These are phyloP conservation scores for Epistrophe grossulariae DNA, from an alignment of 2,888 invertebrate genomes.

Conservation along the genomic window DNA sequence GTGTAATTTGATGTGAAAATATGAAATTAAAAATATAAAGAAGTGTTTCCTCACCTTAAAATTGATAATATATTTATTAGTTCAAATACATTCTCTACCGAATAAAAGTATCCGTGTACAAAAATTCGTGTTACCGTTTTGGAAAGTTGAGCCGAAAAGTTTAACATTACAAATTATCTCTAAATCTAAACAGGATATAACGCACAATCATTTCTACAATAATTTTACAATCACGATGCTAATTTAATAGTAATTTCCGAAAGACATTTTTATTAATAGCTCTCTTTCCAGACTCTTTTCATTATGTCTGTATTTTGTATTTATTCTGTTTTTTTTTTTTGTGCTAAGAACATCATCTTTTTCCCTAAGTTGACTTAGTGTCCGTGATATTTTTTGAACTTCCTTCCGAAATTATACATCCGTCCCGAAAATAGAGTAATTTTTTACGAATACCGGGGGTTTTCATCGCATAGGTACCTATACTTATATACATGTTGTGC, in stretches of 20 bases:
- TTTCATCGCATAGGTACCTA: constrained; percentile 3
- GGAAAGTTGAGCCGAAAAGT: too few species aligned
- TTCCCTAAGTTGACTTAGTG: constrained; percentile 37
- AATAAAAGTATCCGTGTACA: too few species aligned
- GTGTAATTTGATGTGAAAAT: too few species aligned
- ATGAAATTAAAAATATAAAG: too few species aligned
- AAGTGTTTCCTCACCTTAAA: too few species aligned
- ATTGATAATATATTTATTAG: too few species aligned
- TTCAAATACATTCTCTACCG: too few species aligned
- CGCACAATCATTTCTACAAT: constrained; percentile 50
- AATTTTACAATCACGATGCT: constrained; percentile 70
- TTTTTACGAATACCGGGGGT: constrained; percentile 29
- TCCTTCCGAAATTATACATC: constrained; percentile 35
- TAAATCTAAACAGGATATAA: constrained; percentile 45
- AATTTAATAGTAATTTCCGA: constrained; percentile 74
- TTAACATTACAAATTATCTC: too few species aligned
- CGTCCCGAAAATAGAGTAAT: constrained; percentile 50
- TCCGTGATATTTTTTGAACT: constrained; percentile 29
- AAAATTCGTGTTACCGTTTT: too few species aligned
- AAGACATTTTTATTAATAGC: constrained; percentile 71
- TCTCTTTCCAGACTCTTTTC: constrained; percentile 46
- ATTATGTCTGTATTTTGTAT: constrained; percentile 31
- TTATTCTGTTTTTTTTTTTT: not conserved
- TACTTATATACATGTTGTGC: not conserved
- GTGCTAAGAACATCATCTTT: constrained; percentile 27